A percentile compares a stretch with the other conserved stretches of the same genome.
phyloP scores from a whole-genome alignment of 2,888 invertebrate genomes.

The Acrocyrtus sp. region DNA sequence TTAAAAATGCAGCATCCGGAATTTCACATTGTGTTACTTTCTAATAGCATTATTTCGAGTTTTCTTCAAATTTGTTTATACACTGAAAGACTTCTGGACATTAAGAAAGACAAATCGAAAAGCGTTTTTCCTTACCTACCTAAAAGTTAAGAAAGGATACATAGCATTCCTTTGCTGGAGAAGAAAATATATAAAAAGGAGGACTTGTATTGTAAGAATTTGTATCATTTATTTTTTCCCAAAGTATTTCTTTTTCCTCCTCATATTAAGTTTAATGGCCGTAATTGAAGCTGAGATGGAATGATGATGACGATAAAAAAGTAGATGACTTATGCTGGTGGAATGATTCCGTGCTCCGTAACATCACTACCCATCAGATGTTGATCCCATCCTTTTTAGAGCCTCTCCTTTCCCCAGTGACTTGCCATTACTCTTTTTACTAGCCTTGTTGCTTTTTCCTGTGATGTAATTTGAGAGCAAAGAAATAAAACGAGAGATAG shows the following conservation, averaged over 20 bases:
- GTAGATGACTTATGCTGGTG: not conserved
- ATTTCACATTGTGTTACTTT: too few relatives aligned
- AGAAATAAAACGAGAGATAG: too few relatives aligned
- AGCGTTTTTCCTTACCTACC: not conserved
- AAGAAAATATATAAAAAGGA: too few relatives aligned
- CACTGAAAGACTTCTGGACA: slow-evolving; percentile 23
- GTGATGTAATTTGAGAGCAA: too few relatives aligned
- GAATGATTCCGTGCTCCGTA: slow-evolving; percentile 13
- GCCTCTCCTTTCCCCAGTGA: not conserved
- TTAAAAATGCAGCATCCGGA: too few relatives aligned
- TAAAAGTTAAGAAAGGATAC: not conserved
- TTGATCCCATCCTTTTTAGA: slow-evolving; percentile 27
- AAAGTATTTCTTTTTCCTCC: too few relatives aligned
- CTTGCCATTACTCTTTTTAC: slow-evolving; percentile 16
- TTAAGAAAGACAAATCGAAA: slow-evolving; percentile 45
- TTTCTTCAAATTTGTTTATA: slow-evolving; percentile 32
- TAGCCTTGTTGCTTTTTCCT: not conserved
- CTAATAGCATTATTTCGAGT: too few relatives aligned
- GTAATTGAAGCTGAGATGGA: too few relatives aligned
- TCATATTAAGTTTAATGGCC: not conserved
- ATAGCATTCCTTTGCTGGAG: too few relatives aligned
- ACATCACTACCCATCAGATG: slow-evolving; percentile 27
- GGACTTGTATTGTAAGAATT: too few relatives aligned
- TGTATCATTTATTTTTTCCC: too few relatives aligned
- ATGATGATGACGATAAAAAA: slow-evolving; percentile 16